phyloP scores from a whole-genome alignment of 2,888 invertebrate species.

The Apoda limacodes region DNA sequence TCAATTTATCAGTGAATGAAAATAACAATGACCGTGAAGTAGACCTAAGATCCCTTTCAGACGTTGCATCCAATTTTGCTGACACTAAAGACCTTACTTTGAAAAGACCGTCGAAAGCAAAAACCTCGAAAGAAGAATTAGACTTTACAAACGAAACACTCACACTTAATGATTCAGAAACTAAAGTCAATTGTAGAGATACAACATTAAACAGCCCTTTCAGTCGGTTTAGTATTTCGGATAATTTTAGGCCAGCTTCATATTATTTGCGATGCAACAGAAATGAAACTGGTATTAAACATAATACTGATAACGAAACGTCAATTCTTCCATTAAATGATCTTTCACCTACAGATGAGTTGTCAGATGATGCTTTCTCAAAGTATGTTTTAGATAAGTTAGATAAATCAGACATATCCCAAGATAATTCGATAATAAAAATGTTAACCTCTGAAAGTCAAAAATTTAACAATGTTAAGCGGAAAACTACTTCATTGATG shows the following conservation, averaged over 20 bases:
- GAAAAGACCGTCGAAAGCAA: conserved; percentile 45
- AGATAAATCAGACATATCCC: conserved; percentile 55
- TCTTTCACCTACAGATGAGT: conserved; percentile 80
- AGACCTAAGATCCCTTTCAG: conserved; percentile 25
- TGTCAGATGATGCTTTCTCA: conserved; percentile 72
- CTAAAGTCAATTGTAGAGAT: conserved; percentile 79
- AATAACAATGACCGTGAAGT: conserved; percentile 28
- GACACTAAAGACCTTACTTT: conserved; percentile 57
- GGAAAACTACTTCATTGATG: conserved; percentile 62
- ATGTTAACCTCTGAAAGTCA: conserved; percentile 59
- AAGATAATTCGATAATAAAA: conserved; percentile 60
- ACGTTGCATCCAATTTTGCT: conserved; percentile 57
- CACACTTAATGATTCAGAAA: conserved; percentile 27
- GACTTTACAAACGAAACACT: conserved; percentile 69
- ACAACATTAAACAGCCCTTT: conserved; percentile 75
- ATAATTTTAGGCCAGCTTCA: conserved; percentile 89
- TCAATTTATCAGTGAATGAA: conserved; percentile 39
- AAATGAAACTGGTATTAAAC: conserved; percentile 74
- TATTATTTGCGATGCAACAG: conserved; percentile 83
- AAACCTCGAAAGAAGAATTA: conserved; percentile 46
- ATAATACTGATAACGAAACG: conserved; percentile 87
- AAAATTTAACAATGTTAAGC: conserved; percentile 52
- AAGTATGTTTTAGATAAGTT: conserved; percentile 65
- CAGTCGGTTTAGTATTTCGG: conserved; percentile 84
- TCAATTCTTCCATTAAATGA: conserved; percentile 81